These are phyloP conservation scores for Campylomormyrus tamandua DNA, from an alignment of 2,113 vertebrate genomes.

Conservation along the genomic window DNA sequence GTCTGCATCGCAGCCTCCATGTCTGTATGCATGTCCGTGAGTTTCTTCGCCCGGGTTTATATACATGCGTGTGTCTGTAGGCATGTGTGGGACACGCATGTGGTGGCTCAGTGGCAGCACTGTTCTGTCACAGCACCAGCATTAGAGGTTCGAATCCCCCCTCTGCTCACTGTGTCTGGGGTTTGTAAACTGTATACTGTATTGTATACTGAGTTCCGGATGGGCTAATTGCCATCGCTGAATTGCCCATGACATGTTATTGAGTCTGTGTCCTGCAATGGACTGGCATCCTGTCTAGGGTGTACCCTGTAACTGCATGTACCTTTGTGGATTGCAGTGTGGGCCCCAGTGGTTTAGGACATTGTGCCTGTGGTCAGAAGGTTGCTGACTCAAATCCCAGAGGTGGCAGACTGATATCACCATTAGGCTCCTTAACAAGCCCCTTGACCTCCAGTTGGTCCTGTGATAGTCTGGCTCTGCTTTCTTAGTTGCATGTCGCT, in stretches of 20 bases:
- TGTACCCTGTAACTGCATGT: background rate
- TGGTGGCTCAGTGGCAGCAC: background rate
- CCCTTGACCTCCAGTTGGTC: background rate
- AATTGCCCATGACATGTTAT: background rate
- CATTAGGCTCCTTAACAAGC: background rate
- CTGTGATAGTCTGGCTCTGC: background rate
- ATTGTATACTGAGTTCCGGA: background rate
- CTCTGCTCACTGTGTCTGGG: background rate
- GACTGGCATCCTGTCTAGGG: background rate
- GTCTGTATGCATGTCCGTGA: background rate
- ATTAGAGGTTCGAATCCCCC: background rate
- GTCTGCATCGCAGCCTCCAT: background rate
- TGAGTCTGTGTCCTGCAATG: background rate
- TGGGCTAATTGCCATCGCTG: background rate
- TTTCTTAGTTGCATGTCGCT: background rate
- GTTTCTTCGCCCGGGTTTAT: background rate
- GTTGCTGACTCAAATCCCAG: background rate
- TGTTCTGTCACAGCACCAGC: background rate
- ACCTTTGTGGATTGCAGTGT: background rate
- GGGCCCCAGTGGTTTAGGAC: background rate
- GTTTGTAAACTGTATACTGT: background rate
- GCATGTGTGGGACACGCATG: background rate
- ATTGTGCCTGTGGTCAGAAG: background rate
- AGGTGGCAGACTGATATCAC: background rate
- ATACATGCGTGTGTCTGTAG: background rate